Evolutionary conservation across 2,797 vertebrate genomes (phyloP), one percentile per base, ranked within the genome.

Genomic region (Phrynocephalus guinanensis): DNA sequence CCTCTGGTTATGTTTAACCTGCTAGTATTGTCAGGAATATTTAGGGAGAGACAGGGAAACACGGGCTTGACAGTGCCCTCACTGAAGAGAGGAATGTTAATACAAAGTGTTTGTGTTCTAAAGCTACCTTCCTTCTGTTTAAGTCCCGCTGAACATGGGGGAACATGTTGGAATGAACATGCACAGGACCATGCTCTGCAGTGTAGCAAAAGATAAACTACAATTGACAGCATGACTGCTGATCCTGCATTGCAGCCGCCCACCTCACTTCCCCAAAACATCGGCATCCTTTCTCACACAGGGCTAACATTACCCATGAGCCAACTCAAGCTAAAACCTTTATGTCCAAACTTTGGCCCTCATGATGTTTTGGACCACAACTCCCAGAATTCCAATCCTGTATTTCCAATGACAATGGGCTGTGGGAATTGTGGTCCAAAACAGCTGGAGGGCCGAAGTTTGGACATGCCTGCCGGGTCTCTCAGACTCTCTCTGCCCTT

Each of bases 1-100:
- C 83, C 90, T 93, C 38, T n/a, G 75, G 86, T 88, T 50, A 70
- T 89, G 44, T 93, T 94, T 88, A 85, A 83, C 79, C 82, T 87
- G 83, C 52, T 78, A 38, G 15, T 85, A 86, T 79, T 87, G 66
- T 63, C 80, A 88, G 78, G 26, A 44, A 44, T 63, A 85, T 91
- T 88, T 87, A 86, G 48, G 18, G 71, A 50, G 30, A 63, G 60
- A 76, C n/a, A 16, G 22, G 24, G 50, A 82, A 88, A 38, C 16
- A 50, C 60, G 80, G 38, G 13, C 20, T n/a, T 52, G 24, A 66
- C 50, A 88, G 1, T 50, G 88, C 30, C 13, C 80, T 72, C 63
- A 90, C 50, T 38, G 44, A 76, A 76, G 16, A 73, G 66, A 75
- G 50, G 20, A 76, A 73, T 28, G 18, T 75, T 67, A 50, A 50